Percentiles rank a stretch among this genome's conserved stretches.
Evolutionary conservation across 2,113 vertebrate species (phyloP).

Genomic region (Bos taurus): ARS-UCD2.0 NC_037346.1:36980001-36980500

Average conservation of each 20-base stretch:
- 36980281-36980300: conserved; percentile 1
- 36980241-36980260: background rate
- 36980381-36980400: background rate
- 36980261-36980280: conserved; percentile 19
- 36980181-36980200: background rate
- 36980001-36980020: conserved; percentile 26
- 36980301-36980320: background rate
- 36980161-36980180: conserved; percentile 22
- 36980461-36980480: background rate
- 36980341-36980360: background rate
- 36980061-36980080: conserved; percentile 41
- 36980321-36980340: background rate
- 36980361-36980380: background rate
- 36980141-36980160: background rate
- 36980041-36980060: conserved; percentile 61
- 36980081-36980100: background rate
- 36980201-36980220: conserved; percentile 10
- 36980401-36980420: background rate
- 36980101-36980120: conserved; percentile 6
- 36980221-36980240: conserved; percentile 41
- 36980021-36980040: conserved; percentile 35
- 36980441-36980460: background rate
- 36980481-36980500: background rate
- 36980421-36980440: background rate
- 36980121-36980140: conserved; percentile 46